Evolutionary conservation across 2,113 vertebrate species (phyloP).

Genomic region (Siniperca chuatsi): DNA sequence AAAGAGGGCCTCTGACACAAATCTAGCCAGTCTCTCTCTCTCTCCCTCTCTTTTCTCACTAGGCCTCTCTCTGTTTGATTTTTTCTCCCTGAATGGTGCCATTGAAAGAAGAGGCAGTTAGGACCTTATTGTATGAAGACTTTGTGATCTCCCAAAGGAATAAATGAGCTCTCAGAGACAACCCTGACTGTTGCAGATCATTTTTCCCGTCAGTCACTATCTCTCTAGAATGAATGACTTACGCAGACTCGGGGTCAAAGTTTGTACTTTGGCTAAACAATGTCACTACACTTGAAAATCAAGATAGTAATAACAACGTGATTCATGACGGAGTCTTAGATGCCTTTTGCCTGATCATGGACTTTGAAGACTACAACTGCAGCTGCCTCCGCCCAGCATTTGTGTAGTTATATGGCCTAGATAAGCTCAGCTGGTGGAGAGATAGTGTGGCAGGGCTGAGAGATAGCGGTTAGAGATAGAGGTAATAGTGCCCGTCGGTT

Average conservation of each 20-base stretch:
- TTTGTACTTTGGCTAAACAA: conserved; percentile 27
- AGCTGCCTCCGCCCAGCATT: conserved; percentile 50
- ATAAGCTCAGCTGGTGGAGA: conserved; percentile 55
- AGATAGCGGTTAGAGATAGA: conserved; percentile 65
- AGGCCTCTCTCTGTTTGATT: conserved; percentile 44
- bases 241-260: background rate
- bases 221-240: conserved; percentile 28
- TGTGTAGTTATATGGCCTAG: conserved; percentile 50
- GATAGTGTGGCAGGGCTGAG: conserved; percentile 41
- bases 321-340: conserved; percentile 22
- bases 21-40: conserved; percentile 56
- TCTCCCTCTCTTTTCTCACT: conserved; percentile 30
- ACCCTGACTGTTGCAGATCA: conserved; percentile 56
- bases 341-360: conserved; percentile 22
- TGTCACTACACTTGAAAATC: conserved; percentile 35
- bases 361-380: conserved; percentile 35
- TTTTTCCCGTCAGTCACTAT: conserved; percentile 35
- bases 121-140: conserved; percentile 52
- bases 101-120: conserved; percentile 70
- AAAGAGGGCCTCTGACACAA: conserved; percentile 77
- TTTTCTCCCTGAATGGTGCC: conserved; percentile 59
- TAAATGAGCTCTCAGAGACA: conserved; percentile 54
- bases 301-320: conserved; percentile 28
- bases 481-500: conserved; percentile 61
- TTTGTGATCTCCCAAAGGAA: conserved; percentile 55